These are phyloP conservation scores for Poecilobothrus nobilitatus DNA, from an alignment of 2,888 invertebrate genomes.

Conservation along the genomic window DNA sequence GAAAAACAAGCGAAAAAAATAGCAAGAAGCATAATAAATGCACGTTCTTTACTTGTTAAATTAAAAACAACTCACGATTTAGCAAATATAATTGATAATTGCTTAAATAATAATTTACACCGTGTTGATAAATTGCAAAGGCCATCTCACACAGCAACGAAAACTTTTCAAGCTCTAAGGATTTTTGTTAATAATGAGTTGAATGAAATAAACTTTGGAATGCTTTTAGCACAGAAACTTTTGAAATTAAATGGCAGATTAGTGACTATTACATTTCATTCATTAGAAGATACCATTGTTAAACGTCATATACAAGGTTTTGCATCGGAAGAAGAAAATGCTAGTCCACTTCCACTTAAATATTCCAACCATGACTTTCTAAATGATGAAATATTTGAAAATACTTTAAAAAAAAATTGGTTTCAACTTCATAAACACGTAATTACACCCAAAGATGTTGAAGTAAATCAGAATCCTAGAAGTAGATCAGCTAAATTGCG, in stretches of 20 bases:
- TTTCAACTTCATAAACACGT: constrained; percentile 72
- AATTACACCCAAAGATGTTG: constrained; percentile 60
- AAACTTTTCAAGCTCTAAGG: constrained; percentile 84
- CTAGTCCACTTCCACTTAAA: constrained; percentile 63
- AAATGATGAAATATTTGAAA: constrained; percentile 54
- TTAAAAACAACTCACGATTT: constrained; percentile 77
- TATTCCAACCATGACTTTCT: constrained; percentile 56
- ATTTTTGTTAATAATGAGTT: constrained; percentile 95
- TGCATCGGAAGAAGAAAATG: constrained; percentile 55
- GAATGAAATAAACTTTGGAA: constrained; percentile 86
- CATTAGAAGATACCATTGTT: constrained; percentile 86
- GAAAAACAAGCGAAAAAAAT: constrained; percentile 81
- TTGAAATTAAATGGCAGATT: constrained; percentile 71
- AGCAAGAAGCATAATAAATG: constrained; percentile 77
- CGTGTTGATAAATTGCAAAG: constrained; percentile 66
- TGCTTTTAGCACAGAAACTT: constrained; percentile 66
- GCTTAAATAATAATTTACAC: constrained; percentile 47
- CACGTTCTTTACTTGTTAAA: constrained; percentile 63
- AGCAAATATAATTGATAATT: constrained; percentile 61
- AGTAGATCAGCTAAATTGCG: constrained; percentile 83
- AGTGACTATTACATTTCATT: constrained; percentile 82
- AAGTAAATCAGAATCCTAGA: constrained; percentile 71
- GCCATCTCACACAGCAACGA: constrained; percentile 74
- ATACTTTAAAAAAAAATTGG: constrained; percentile 64
- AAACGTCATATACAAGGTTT: constrained; percentile 80